Conservation (phyloP, 2,797 vertebrate species). For the Thunnus albacares region DNA sequence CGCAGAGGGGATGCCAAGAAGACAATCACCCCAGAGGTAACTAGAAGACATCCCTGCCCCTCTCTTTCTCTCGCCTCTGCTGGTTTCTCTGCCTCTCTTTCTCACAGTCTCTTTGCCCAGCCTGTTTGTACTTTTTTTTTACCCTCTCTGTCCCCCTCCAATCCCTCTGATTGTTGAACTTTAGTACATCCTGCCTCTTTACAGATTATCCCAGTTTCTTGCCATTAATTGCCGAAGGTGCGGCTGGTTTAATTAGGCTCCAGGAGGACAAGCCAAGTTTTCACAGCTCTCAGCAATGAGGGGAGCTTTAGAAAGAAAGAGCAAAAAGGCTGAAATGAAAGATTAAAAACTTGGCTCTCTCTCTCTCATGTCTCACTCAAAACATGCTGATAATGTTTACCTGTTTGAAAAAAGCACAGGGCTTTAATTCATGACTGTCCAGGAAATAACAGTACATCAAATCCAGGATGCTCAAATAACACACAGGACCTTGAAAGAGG, state of each 20-base stretch:
- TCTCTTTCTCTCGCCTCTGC: conserved; percentile 24
- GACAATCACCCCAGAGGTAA: conserved; percentile 66
- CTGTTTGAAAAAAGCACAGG: conserved; percentile 21
- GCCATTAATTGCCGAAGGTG: conserved; percentile 32
- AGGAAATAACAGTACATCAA: conserved; percentile 7
- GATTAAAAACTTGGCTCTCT: conserved; percentile 8
- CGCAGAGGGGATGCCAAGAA: conserved; percentile 29
- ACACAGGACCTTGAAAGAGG: not conserved
- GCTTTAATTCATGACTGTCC: conserved; percentile 13
- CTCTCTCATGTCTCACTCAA: conserved; percentile 7
- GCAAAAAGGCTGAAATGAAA: not conserved
- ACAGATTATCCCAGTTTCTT: conserved; percentile 33
- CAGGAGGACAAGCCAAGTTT: conserved; percentile 15
- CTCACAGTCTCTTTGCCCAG: conserved; percentile 8
- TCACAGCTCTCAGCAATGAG: not conserved
- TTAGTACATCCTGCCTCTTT: conserved; percentile 39
- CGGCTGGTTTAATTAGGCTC: conserved; percentile 42
- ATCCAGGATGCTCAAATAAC: conserved; percentile 11
- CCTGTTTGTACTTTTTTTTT: not conserved
- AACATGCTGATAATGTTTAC: conserved; percentile 26
- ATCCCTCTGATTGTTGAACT: conserved; percentile 45
- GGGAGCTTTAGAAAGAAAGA: not conserved
- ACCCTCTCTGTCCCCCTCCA: conserved; percentile 16
- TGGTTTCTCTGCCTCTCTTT: conserved; percentile 26
- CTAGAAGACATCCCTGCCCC: conserved; percentile 64